Evolutionary conservation across 2,888 invertebrate genomes (phyloP).

Genomic region (Cheilosia soror): DNA sequence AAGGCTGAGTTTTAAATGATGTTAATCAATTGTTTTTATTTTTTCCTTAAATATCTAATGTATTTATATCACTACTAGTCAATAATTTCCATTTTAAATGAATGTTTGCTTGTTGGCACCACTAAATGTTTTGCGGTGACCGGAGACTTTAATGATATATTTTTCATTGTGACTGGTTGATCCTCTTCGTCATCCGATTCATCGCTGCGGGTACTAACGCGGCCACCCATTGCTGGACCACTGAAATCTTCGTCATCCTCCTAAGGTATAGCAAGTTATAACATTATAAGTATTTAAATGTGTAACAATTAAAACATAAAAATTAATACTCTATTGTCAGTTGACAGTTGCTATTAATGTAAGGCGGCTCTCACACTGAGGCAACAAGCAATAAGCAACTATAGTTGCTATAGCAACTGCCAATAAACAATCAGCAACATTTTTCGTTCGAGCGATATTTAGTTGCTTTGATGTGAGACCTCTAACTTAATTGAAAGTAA

Average conservation of each 20-base stretch:
- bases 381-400: no score
- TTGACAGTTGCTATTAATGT: background rate
- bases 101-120: slow-evolving; percentile 84
- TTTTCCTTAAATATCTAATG: slow-evolving; percentile 20
- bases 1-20: slow-evolving; percentile 35
- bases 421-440: no score
- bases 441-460: no score
- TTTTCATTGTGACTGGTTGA: slow-evolving; percentile 83
- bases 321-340: background rate
- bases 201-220: slow-evolving; percentile 82
- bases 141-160: slow-evolving; percentile 79
- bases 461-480: no score
- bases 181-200: slow-evolving; percentile 84
- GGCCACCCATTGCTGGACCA: slow-evolving; percentile 83
- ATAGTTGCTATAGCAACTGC: no score
- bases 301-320: background rate
- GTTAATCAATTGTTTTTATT: slow-evolving; percentile 10
- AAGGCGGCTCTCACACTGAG: no score
- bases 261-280: background rate
- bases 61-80: slow-evolving; percentile 83
- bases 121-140: slow-evolving; percentile 79
- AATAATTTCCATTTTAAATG: slow-evolving; percentile 86
- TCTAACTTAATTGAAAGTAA: no score
- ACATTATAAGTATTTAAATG: background rate
- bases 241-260: slow-evolving; percentile 84